Conservation (phyloP, 1,140 invertebrate species). For the Drosophila kohkoa region DNA sequence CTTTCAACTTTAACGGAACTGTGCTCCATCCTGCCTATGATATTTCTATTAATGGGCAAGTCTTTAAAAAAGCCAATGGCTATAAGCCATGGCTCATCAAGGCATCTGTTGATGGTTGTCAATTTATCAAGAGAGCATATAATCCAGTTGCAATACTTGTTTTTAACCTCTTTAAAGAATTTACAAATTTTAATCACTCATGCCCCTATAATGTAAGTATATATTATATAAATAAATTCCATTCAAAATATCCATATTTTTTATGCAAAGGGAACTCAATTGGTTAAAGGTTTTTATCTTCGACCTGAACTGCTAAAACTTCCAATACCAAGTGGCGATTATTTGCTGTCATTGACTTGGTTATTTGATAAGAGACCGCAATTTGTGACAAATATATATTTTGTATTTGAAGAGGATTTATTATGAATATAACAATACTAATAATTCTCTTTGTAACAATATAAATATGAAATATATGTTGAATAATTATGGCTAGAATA, state of each 20-base stretch:
- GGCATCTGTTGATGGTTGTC: background rate
- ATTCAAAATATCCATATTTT: background rate
- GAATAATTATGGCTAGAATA: too few species aligned
- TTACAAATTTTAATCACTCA: constrained; percentile 21
- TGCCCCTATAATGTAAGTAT: constrained; percentile 28
- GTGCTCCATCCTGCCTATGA: constrained; percentile 10
- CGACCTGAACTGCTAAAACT: background rate
- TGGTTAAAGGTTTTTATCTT: background rate
- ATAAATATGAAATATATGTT: too few species aligned
- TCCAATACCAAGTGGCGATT: constrained; percentile 16
- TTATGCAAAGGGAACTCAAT: background rate
- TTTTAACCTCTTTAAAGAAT: background rate
- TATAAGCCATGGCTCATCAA: constrained; percentile 25
- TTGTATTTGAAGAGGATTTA: constrained; percentile 9
- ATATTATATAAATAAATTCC: background rate
- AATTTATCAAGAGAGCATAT: constrained; percentile 2
- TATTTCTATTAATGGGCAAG: background rate
- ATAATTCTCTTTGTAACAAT: too few species aligned
- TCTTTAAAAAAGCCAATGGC: constrained; percentile 19
- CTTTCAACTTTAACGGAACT: constrained; percentile 13
- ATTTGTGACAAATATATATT: constrained; percentile 2
- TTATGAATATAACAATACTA: background rate
- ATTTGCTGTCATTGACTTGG: constrained; percentile 11
- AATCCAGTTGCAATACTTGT: background rate
- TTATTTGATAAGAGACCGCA: constrained; percentile 6